Base-by-base conservation (phyloP, 2,113 vertebrate species). In the Prunella fulvescens region DNA sequence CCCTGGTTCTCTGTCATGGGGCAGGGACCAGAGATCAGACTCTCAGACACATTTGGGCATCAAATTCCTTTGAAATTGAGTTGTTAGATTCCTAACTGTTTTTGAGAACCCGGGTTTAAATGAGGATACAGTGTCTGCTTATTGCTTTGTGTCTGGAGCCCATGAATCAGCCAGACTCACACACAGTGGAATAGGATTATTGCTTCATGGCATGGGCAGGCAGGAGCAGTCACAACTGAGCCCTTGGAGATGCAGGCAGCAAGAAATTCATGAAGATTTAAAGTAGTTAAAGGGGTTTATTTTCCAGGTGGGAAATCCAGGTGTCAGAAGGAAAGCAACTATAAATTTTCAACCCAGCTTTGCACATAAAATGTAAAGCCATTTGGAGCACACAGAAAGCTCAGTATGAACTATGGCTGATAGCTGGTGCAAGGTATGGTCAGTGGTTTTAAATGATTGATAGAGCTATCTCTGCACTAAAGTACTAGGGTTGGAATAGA, bases 291-390 rank as follows among this genome's bases (percentile, higher is more conserved):
- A 97, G 82, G 97, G 95, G 96, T 98, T 98, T 98, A 97, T 98
- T 97, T 97, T 97, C 92, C 96, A 98, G 96, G 96, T 97, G 96
- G 96, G 96, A 97, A 97, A 97, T 96, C 92, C 97, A 97, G 95
- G 96, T 96, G 94, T 97, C 95, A 97, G 91, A 97, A 97, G 87
- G 93, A 97, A 93, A 97, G 97, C 96, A 98, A 97, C 97, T 93
- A 97, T 98, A 97, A 98, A 98, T 98, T 97, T 96, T 96, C 94
- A 96, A 90, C 93, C 96, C 90, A 96, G 94, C 92, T 98, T 98
- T 97, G 95, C 96, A 96, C 96, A 96, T 92, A 95, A 97, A 97
- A 95, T 95, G 91, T 94, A 92, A 95, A 98, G 95, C 91, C 90
- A 96, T 98, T 98, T 97, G 95, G 92, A 97, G 94, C 93, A 95